phyloP scores from a whole-genome alignment of 2,888 invertebrate genomes.

The Heliothis peltigera region DNA sequence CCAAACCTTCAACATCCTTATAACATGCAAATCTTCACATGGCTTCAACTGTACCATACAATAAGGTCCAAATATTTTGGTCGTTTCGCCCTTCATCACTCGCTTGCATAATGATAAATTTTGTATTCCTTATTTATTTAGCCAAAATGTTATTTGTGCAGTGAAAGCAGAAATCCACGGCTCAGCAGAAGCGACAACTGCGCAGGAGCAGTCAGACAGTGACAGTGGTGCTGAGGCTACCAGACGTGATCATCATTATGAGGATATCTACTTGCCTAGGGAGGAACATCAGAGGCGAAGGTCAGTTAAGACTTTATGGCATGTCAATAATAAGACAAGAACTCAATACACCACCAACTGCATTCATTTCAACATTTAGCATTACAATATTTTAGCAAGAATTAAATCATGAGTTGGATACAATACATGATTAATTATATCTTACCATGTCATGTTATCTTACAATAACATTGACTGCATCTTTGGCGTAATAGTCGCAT shows the following conservation, averaged over 20 bases:
- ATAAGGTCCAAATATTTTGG: no score
- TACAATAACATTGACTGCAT: no score
- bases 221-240: constrained; percentile 85
- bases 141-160: constrained; percentile 73
- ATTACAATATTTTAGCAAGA: no score
- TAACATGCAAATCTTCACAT: not conserved
- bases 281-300: constrained; percentile 87
- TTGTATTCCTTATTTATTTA: not conserved
- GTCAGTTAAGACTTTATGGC: constrained; percentile 65
- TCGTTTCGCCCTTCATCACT: not conserved
- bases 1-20: not conserved
- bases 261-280: constrained; percentile 94
- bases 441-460: no score
- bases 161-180: constrained; percentile 97
- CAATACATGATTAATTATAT: no score
- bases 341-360: no score
- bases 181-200: constrained; percentile 83
- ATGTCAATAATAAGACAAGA: no score
- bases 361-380: no score
- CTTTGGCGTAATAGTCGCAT: no score
- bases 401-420: no score
- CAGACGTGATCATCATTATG: constrained; percentile 92
- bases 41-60: not conserved
- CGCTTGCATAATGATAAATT: not conserved
- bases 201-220: constrained; percentile 81